Evolutionary conservation across 1,140 invertebrate species (phyloP), one percentile per base, ranked within the genome.

Genomic region (Zaprionus vittiger): DNA sequence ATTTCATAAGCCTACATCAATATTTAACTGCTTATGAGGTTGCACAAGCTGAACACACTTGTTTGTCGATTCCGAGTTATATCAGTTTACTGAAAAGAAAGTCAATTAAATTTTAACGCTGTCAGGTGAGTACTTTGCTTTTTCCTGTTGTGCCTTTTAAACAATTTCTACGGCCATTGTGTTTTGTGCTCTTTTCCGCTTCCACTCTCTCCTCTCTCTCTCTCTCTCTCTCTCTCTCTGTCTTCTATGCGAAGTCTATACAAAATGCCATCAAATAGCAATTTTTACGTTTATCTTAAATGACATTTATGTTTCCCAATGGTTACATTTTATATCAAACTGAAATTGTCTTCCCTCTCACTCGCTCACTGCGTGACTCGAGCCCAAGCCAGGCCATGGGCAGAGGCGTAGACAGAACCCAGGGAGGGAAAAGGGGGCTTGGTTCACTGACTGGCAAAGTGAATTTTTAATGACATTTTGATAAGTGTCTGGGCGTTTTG

Each of bases 241-340:
- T 57, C 55, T 47, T 49, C 63, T 80, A 68, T 83, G 77, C 69
- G 77, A 78, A 80, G 83, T 74, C 74, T 49, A 69, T 67, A 70
- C 61, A 56, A 79, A 69, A 57, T 62, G 69, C 72, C 84, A 81
- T 90, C 63, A 89, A 89, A 90, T 81, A 69, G 59, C 84, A 90
- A 81, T 89, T 89, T 89, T 84, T 79, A 81, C 75, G 78, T 84
- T 90, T 90, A 90, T 89, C 85, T 90, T 70, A 84, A 89, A 90
- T 89, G 84, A 90, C 84, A 89, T 89, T 89, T 89, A 89, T 89
- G 84, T 83, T 81, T 90, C 84, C 84, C 84, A 79, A 79, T 90
- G 81, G 85, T 72, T 90, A 81, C 81, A 90, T 89, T 89, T 87
- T 79, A 81, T 84, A 90, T 81, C 75, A 76, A 89, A 83, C 73